Conservation (phyloP, 64 coral and sea anemone species). For the Cladopsammia gracilis region DNA sequence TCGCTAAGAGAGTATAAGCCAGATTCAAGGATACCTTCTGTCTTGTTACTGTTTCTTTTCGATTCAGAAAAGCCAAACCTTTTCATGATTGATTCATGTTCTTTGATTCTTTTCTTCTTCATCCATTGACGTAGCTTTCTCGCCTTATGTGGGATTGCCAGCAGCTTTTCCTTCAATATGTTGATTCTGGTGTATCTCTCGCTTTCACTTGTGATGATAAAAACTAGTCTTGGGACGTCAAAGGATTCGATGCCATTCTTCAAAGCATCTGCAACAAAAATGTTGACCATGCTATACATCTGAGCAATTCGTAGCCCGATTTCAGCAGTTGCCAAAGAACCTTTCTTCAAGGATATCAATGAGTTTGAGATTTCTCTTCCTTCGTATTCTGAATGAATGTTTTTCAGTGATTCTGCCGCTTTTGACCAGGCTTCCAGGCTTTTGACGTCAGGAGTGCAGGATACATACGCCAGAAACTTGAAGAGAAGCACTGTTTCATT, state of each 20-base stretch:
- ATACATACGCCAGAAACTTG: conserved; percentile 60
- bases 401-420: conserved; percentile 51
- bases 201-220: conserved; percentile 69
- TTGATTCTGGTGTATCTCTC: conserved; percentile 60
- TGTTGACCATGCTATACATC: conserved; percentile 71
- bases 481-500: conserved; percentile 64
- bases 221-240: conserved; percentile 49
- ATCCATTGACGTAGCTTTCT: conserved; percentile 43
- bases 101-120: conserved; percentile 45
- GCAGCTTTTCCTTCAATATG: conserved; percentile 40
- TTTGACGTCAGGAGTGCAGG: conserved; percentile 61
- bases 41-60: conserved; percentile 40
- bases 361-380: background rate
- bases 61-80: conserved; percentile 70
- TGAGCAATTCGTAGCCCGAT: conserved; percentile 35
- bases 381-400: conserved; percentile 45
- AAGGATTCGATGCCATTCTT: conserved; percentile 62
- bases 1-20: conserved; percentile 51
- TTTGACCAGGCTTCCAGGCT: conserved; percentile 71
- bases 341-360: conserved; percentile 11
- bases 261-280: conserved; percentile 56
- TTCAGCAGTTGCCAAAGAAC: conserved; percentile 33
- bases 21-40: conserved; percentile 65
- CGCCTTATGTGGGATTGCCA: conserved; percentile 38
- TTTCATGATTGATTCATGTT: conserved; percentile 30